Conservation (phyloP, 1,140 invertebrate genomes). For the Drosophila albomicans region DNA sequence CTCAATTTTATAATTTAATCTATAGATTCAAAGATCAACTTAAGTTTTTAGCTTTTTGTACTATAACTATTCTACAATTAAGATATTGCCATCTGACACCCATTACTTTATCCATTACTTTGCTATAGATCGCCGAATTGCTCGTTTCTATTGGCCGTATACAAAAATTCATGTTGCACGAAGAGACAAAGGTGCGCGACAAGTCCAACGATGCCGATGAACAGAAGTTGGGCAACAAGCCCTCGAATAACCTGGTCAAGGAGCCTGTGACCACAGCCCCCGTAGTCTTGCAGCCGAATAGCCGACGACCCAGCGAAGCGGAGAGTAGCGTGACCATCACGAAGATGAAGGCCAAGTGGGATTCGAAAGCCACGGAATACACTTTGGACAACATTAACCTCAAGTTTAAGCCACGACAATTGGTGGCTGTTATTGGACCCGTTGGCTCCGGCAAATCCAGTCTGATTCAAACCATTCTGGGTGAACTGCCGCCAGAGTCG, state of each 20-base stretch:
- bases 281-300: constrained; percentile 61
- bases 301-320: constrained; percentile 59
- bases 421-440: constrained; percentile 90
- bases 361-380: constrained; percentile 79
- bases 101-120: neutral
- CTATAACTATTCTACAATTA: too few species aligned
- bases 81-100: too few species aligned
- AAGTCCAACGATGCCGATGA: constrained; percentile 71
- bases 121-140: constrained; percentile 87
- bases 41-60: too few species aligned
- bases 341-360: constrained; percentile 81
- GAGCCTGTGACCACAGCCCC: constrained; percentile 51
- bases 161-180: constrained; percentile 89
- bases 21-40: too few species aligned
- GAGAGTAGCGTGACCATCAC: constrained; percentile 60
- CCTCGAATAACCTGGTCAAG: constrained; percentile 33
- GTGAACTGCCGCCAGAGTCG: constrained; percentile 90
- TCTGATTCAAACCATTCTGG: constrained; percentile 91
- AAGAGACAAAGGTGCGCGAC: constrained; percentile 86
- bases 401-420: constrained; percentile 87
- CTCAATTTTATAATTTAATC: too few species aligned
- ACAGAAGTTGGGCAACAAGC: constrained; percentile 54
- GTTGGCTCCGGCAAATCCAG: constrained; percentile 93
- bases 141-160: constrained; percentile 89
- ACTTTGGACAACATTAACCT: constrained; percentile 88